Base-by-base conservation (phyloP, 2,888 invertebrate genomes). In the Amiota mariae region DNA sequence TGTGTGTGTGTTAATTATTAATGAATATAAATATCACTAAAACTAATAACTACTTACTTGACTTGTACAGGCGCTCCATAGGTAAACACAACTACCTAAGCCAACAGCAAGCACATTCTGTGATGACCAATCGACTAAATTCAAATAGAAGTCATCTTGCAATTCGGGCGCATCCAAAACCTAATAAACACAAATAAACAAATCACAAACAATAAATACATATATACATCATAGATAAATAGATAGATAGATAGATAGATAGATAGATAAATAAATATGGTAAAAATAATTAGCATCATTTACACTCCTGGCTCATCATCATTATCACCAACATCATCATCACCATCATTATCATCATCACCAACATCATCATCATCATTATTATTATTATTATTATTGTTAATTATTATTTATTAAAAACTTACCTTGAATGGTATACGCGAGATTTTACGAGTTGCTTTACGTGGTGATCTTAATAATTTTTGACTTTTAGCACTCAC, bases 11-110 rank as follows among this genome's bases (percentile, higher is more conserved):
- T 20, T 51, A 68, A 54, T 54, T 54, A 15, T 46, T 36, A 24
- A 36, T 8, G 24, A 15, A 59, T 13, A 63, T 15, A 64, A 47
- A 47, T 15, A 48, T 48, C 12, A 48, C 24, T n/a, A 56, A 70
- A n/a, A 36, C 46, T 1, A 4, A 70, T 15, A 1, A 2, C 57
- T 74, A 83, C 90, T 87, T 79, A 93, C 93, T 93, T 99, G 98
- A 90, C 98, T 98, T 76, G 98, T 99, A 88, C 97, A 98, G 11
- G 99, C 99, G 85, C 98, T 98, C 99, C 99, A 99, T 75, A 99
- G 91, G 90, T 99, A 99, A 0, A 99, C 99, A 89, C 98, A 98
- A 86, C 97, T 97, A 49, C 98, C 98, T 20, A 99, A 92, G 0
- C 99, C 99, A 3, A 99, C 99, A 88, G 98, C 98, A 76, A 99